Evolutionary conservation across 2,888 invertebrate genomes (phyloP), one percentile per base, ranked within the genome.

Genomic region (Taenaris catops): DNA sequence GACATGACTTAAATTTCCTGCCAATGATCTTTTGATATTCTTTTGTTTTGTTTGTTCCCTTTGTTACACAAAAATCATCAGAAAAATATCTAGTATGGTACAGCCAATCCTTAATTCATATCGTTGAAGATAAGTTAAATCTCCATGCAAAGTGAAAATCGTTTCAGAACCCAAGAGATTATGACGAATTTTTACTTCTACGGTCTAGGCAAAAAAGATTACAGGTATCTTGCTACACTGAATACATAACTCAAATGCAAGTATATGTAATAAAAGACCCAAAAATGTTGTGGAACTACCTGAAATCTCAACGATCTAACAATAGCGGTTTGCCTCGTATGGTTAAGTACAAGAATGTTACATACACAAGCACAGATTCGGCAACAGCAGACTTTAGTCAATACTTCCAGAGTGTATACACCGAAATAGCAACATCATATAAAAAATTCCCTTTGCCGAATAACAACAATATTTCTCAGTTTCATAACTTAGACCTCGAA

Each of bases 101-200:
- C 18, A 34, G 8, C 12, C 39, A 10, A 42, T n/a, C n/a, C n/a
- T n/a, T n/a, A n/a, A n/a, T n/a, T n/a, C n/a, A n/a, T n/a, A n/a
- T n/a, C n/a, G n/a, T 41, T 8, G 37, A 38, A 26, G 37, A 42
- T 23, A 46, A 40, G 18, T 8, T 8, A 21, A 46, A 29, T 12
- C 5, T 16, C 14, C 39, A 42, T 16, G 12, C 4, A n/a, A 5
- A 25, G 1, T 45, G 39, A 34, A 45, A 42, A 21, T 19, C 1
- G 2, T 40, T 14, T 14, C 12, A 25, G 0, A 46, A 42, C 9
- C 42, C 37, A 4, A 12, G 8, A 12, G 40, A 42, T 32, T 46
- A 45, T 11, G 29, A 23, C 8, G 25, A 19, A 2, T 45, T 36
- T 11, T 31, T 37, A 8, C 11, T 31, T 1, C 7, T 40, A 10